phyloP scores from a whole-genome alignment of 2,113 vertebrate genomes.

The Oreochromis niloticus region DNA sequence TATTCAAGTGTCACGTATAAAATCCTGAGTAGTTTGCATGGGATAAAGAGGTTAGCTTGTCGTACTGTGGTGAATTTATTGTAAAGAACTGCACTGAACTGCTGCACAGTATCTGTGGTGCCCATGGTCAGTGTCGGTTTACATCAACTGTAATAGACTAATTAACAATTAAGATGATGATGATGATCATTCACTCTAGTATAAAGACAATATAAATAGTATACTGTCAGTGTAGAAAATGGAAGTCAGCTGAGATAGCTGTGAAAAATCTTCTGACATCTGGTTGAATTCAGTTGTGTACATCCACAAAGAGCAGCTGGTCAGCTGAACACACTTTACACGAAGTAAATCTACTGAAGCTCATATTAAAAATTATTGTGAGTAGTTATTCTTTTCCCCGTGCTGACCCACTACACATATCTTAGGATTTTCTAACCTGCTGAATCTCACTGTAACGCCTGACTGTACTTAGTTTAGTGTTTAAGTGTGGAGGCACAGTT shows the following conservation, averaged over 20 bases:
- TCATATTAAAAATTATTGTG: neutral
- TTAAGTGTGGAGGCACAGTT: neutral
- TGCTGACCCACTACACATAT: neutral
- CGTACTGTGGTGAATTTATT: neutral
- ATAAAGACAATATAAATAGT: neutral
- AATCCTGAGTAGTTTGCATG: neutral
- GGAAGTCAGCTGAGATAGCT: neutral
- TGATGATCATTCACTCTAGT: neutral
- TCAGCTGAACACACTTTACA: neutral
- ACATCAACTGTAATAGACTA: neutral
- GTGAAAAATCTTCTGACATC: neutral
- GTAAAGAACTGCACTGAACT: neutral
- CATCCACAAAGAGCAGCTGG: neutral
- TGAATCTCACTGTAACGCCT: neutral
- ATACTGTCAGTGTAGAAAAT: neutral
- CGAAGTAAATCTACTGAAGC: neutral
- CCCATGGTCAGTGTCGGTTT: neutral
- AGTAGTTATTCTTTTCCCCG: neutral
- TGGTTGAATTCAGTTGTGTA: neutral
- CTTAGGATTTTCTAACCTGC: neutral
- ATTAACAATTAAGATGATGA: neutral
- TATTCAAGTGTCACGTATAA: neutral
- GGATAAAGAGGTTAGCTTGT: neutral
- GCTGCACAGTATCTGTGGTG: neutral
- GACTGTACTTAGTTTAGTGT: neutral